Conservation (phyloP, 2,113 vertebrate genomes). For the Ceyx melanurus region DNA sequence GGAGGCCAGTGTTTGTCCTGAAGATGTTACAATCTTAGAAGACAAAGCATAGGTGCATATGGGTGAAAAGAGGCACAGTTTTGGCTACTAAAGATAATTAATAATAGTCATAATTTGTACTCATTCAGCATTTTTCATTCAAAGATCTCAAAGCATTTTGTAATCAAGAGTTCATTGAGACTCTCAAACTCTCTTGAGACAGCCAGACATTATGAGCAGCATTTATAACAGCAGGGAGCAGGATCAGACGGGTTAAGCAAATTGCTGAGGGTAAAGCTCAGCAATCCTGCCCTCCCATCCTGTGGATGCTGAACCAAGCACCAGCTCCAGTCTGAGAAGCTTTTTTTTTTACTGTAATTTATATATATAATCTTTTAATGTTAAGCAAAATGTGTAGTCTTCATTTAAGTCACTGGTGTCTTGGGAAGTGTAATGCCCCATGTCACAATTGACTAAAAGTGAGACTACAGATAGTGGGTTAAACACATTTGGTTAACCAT, state of each 20-base stretch:
- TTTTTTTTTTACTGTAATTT: slow-evolving; percentile 8
- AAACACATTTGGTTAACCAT: slow-evolving; percentile 76
- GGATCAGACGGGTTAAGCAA: slow-evolving; percentile 44
- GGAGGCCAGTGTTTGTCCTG: not conserved
- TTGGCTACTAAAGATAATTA: slow-evolving; percentile 57
- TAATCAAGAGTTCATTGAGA: slow-evolving; percentile 54
- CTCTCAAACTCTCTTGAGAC: slow-evolving; percentile 46
- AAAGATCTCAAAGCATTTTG: slow-evolving; percentile 53
- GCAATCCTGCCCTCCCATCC: not conserved
- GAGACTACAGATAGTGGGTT: slow-evolving; percentile 66
- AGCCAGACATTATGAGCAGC: slow-evolving; percentile 23
- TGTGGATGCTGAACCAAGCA: not conserved
- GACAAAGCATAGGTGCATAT: not conserved
- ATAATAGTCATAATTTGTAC: slow-evolving; percentile 54
- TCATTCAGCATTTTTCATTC: slow-evolving; percentile 67
- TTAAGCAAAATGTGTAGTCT: slow-evolving; percentile 61
- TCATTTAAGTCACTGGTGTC: slow-evolving; percentile 61
- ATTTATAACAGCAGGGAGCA: slow-evolving; percentile 56
- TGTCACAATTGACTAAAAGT: slow-evolving; percentile 72
- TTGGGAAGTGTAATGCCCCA: slow-evolving; percentile 64
- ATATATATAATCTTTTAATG: slow-evolving; percentile 31
- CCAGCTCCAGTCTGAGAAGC: not conserved
- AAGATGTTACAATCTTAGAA: not conserved
- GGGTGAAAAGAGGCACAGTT: not conserved
- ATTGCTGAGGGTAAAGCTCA: not conserved